Evolutionary conservation across 2,113 vertebrate genomes (phyloP).

Genomic region (Scomber japonicus): DNA sequence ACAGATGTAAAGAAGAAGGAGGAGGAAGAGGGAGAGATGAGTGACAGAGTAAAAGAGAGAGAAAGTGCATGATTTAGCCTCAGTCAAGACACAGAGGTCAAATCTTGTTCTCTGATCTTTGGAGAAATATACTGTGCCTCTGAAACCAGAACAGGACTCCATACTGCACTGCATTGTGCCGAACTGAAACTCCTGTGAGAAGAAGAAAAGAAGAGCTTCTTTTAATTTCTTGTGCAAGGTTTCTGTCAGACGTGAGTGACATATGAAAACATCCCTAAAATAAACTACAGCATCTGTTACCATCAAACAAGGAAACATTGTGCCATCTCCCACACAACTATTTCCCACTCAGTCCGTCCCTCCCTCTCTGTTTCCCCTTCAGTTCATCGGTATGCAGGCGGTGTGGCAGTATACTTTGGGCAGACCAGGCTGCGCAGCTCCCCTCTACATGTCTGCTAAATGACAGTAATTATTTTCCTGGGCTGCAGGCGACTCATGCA

Average conservation of each 20-base stretch:
- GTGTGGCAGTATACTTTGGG: conserved; percentile 69
- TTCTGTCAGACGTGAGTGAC: conserved; percentile 37
- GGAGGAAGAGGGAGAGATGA: conserved; percentile 28
- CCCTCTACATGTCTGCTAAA: conserved; percentile 87
- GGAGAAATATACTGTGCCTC: conserved; percentile 38
- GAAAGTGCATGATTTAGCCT: conserved; percentile 46
- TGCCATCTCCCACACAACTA: conserved; percentile 36
- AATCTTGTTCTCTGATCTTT: conserved; percentile 62
- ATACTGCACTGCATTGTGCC: not conserved
- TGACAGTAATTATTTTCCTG: conserved; percentile 99
- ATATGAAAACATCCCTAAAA: conserved; percentile 53
- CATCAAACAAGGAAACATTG: conserved; percentile 51
- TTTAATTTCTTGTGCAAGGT: conserved; percentile 31
- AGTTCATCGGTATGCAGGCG: conserved; percentile 79
- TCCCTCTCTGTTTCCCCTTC: conserved; percentile 59
- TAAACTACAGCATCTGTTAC: conserved; percentile 59
- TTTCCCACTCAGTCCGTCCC: conserved; percentile 50
- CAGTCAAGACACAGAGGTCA: conserved; percentile 56
- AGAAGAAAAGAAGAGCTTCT: conserved; percentile 34
- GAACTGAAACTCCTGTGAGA: not conserved
- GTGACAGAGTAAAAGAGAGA: conserved; percentile 50
- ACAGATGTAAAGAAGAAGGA: conserved; percentile 47
- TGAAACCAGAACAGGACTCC: conserved; percentile 17
- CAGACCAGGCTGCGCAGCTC: conserved; percentile 69
- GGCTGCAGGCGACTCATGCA: conserved; percentile 99